Evolutionary conservation across 2,888 invertebrate genomes (phyloP).

Genomic region (Subacronicta megacephala): DNA sequence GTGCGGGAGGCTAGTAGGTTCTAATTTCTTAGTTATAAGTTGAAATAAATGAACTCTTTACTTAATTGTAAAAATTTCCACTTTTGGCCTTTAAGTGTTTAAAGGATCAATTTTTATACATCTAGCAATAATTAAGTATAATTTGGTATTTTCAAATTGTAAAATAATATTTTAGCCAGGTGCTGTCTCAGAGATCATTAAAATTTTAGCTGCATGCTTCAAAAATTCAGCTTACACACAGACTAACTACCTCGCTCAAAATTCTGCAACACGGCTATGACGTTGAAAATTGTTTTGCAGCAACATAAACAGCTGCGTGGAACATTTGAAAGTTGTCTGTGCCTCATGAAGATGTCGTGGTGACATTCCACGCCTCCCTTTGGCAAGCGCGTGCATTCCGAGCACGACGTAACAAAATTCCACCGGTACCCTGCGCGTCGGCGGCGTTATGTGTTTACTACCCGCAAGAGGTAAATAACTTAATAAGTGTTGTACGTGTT

Average conservation of each 20-base stretch:
- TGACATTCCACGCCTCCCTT: conserved; percentile 75
- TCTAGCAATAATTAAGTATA: too few species aligned
- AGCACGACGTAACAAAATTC: conserved; percentile 74
- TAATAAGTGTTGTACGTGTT: conserved; percentile 69
- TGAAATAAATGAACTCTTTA: too few species aligned
- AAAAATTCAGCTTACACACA: conserved; percentile 24
- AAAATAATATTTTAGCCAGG: too few species aligned
- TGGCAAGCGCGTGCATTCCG: conserved; percentile 79
- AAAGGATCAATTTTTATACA: too few species aligned
- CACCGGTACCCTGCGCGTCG: conserved; percentile 44
- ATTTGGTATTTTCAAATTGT: too few species aligned
- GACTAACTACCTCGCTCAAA: conserved; percentile 41
- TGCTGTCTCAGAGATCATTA: not conserved
- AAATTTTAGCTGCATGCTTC: not conserved
- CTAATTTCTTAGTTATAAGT: too few species aligned
- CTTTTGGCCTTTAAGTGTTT: too few species aligned
- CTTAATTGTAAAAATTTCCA: too few species aligned
- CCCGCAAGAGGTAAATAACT: conserved; percentile 74
- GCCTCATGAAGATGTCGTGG: conserved; percentile 83
- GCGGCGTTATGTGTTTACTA: conserved; percentile 56
- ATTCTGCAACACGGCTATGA: conserved; percentile 46
- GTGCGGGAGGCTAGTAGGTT: too few species aligned
- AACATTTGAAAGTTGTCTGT: conserved; percentile 74
- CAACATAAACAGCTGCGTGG: conserved; percentile 64
- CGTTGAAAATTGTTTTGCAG: conserved; percentile 44